Evolutionary conservation across 1,140 invertebrate species (phyloP), one percentile per base, ranked within the genome.

Genomic region (Bacillus rossius): DNA sequence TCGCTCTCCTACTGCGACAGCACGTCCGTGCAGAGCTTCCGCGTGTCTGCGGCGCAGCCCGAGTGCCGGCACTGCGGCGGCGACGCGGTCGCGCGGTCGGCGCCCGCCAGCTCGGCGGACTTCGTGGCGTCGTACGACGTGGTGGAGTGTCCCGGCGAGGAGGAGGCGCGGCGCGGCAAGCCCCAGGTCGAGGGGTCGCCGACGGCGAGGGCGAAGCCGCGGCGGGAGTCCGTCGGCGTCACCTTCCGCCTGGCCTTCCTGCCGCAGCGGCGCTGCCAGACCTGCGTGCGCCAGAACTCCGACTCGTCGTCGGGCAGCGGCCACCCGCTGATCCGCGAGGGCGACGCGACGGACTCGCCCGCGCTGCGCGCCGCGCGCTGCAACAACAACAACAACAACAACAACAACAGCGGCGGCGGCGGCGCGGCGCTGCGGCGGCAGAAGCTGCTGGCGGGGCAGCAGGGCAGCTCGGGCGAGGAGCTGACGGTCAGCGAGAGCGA

Each of bases 241-340:
- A 67, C 67, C 1, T 69, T 69, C 37, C 61, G 67, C 0, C 57
- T 67, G 53, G 67, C 67, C 2, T 57, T 60, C 38, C 45, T 63
- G 17, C 61, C 56, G 10, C 64, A 62, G 48, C 59, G 64, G 2
- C 61, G 68, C 8, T 68, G 65, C 38, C 61, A 65, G 50, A 62
- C 66, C 1, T 70, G 68, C 45, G 59, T 68, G n/a, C 61, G 68
- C 7, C 68, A 70, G 59, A 70, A 66, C 51, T 67, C 65, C 5
- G 68, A 70, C 37, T 69, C 67, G 0, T 70, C 68, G 1, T 59
- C 64, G 23, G 63, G 64, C 42, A 67, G 65, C 41, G 65, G 66
- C 3, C 64, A 67, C 16, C 65, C 67, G 2, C 53, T 68, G 34
- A 25, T 67, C 29, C 57, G 19, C 55, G 62, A 45, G 51, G 59